Evolutionary conservation across 2,797 vertebrate genomes (phyloP).

Genomic region (Falco cherrug): DNA sequence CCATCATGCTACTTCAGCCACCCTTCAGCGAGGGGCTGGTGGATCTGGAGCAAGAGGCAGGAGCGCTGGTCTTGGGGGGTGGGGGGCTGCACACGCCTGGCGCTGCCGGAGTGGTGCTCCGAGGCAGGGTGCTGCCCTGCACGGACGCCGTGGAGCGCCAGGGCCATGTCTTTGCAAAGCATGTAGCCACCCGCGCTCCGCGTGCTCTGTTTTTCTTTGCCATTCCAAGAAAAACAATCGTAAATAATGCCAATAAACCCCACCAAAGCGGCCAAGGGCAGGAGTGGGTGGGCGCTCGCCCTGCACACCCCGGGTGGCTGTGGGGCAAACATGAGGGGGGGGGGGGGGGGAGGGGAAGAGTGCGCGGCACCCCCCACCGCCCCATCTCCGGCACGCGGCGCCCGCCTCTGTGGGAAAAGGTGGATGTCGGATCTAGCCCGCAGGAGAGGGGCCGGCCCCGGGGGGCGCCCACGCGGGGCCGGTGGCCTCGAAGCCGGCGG

Average conservation of each 20-base stretch:
- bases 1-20: not conserved
- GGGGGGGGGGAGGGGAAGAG: no score
- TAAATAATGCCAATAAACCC: not conserved
- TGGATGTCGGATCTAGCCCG: constrained; percentile 60
- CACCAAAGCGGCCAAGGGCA: not conserved
- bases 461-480: not conserved
- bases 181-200: not conserved
- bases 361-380: no score
- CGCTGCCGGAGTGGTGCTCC: no score
- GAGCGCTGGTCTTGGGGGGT: rapidly evolving
- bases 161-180: constrained; percentile 34
- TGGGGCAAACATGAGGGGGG: not conserved
- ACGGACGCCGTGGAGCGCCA: not conserved
- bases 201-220: constrained; percentile 10
- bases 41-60: not conserved
- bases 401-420: constrained; percentile 74
- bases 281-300: constrained; percentile 20
- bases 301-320: not conserved
- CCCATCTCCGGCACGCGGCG: constrained; percentile 40
- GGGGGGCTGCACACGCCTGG: rapidly evolving
- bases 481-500: not conserved
- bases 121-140: not conserved
- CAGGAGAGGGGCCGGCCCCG: not conserved
- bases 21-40: not conserved
- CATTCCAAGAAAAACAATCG: constrained; percentile 34